Evolutionary conservation across 2,113 vertebrate genomes (phyloP).

Genomic region (Pao palembangensis): DNA sequence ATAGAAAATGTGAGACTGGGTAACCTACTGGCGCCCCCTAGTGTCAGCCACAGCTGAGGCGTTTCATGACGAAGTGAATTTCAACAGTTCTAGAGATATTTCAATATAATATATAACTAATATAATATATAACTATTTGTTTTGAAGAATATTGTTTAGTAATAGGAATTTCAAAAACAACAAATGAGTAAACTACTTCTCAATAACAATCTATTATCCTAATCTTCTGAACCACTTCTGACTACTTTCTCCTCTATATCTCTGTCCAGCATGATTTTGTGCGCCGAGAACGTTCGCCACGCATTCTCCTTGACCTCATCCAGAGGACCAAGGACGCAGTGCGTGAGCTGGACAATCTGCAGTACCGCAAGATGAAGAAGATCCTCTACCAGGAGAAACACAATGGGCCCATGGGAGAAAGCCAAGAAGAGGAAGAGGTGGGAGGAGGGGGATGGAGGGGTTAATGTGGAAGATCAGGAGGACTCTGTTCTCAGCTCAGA

Average conservation of each 20-base stretch:
- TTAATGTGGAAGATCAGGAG: not conserved
- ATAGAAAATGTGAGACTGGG: conserved; percentile 6
- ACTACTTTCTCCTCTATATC: not conserved
- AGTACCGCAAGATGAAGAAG: conserved; percentile 99
- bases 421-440: conserved; percentile 94
- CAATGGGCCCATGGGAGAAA: conserved; percentile 89
- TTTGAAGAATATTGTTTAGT: not conserved
- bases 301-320: conserved; percentile 93
- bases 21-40: conserved; percentile 67
- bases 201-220: not conserved
- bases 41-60: conserved; percentile 25
- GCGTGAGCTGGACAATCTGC: conserved; percentile 93
- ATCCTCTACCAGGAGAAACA: conserved; percentile 96
- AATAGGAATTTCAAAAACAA: not conserved
- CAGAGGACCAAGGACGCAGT: conserved; percentile 98
- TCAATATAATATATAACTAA: no score
- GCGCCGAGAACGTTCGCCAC: conserved; percentile 82
- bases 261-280: conserved; percentile 89
- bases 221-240: not conserved
- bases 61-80: not conserved
- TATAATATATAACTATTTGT: not conserved
- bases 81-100: no score
- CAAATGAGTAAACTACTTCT: no score
- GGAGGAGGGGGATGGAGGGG: not conserved
- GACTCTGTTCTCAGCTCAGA: not conserved